Evolutionary conservation across 2,888 invertebrate genomes (phyloP), one percentile per base, ranked within the genome.

Genomic region (Philereme transversata): DNA sequence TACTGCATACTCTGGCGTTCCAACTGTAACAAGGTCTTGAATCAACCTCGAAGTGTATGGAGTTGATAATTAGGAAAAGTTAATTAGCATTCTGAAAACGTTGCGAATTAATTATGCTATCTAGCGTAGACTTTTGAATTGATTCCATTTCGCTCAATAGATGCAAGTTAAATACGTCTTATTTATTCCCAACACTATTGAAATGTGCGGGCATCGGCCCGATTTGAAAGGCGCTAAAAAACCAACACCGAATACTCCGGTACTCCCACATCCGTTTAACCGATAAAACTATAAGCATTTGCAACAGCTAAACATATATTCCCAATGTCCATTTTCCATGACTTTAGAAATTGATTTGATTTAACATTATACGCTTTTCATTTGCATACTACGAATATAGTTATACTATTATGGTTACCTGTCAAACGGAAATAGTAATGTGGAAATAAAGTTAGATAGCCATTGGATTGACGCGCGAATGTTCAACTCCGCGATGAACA

Each of bases 11-110:
- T 54, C 40, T 40, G 40, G 41, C 47, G 10, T 49, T 46, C 41
- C 38, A 62, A 57, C 40, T 55, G 47, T 49, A 33, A 52, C 52
- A 63, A 63, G 62, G 55, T 59, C 44, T 48, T 40, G 34, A 45
- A 51, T 62, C 44, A 62, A 55, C 58, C 55, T 58, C 50, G 50
- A 3, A 22, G 22, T 22, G 44, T 57, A 45, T 22, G 61, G 49
- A 53, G 47, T 10, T 41, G 40, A 8, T 34, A 34, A 47, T 47
- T 58, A 53, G 40, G 46, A 53, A 54, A 62, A 54, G 52, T n/a
- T 49, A 50, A 57, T 50, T 53, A 53, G 38, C 45, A 45, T 52
- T 52, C 41, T 36, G 61, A 57, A 57, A 57, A 53, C 33, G 40
- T n/a, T 33, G 34, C 48, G 41, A 44, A 36, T 53, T 59, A 22